These are phyloP conservation scores for Amorpha juglandis DNA, from an alignment of 2,888 invertebrate species.

Conservation along the genomic window DNA sequence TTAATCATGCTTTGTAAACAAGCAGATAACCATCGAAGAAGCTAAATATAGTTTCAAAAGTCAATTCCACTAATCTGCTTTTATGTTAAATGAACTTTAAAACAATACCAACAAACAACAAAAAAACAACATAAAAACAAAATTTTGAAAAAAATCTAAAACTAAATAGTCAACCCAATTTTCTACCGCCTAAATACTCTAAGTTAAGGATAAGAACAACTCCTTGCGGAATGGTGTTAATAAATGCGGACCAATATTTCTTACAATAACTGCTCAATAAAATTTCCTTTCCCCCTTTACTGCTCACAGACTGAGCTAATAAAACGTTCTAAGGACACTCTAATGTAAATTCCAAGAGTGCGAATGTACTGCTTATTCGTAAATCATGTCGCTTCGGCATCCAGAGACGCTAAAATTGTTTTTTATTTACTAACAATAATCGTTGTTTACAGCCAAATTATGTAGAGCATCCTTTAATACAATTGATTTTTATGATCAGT, in stretches of 20 bases:
- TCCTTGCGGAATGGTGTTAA: slow-evolving; percentile 29
- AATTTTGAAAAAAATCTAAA: too few relatives aligned
- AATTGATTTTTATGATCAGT: too few relatives aligned
- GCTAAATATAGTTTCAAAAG: too few relatives aligned
- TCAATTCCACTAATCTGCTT: too few relatives aligned
- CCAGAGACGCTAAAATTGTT: background rate
- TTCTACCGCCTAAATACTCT: background rate
- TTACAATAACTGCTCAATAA: slow-evolving; percentile 68
- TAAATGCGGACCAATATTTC: slow-evolving; percentile 56
- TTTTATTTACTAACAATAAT: background rate
- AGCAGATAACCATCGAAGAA: too few relatives aligned
- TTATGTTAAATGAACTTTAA: too few relatives aligned
- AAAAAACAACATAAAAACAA: too few relatives aligned
- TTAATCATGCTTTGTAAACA: too few relatives aligned
- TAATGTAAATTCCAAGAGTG: slow-evolving; percentile 52
- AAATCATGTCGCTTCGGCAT: background rate
- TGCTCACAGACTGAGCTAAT: slow-evolving; percentile 53
- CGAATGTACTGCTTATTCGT: background rate
- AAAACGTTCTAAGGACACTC: slow-evolving; percentile 50
- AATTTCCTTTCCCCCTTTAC: slow-evolving; percentile 51
- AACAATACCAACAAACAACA: too few relatives aligned
- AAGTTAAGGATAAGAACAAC: slow-evolving; percentile 28
- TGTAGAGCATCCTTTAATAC: too few relatives aligned
- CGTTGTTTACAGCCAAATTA: background rate
- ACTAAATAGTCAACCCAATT: too few relatives aligned